These are phyloP conservation scores for Lophius americanus DNA, from an alignment of 2,797 vertebrate genomes.

Conservation along the genomic window DNA sequence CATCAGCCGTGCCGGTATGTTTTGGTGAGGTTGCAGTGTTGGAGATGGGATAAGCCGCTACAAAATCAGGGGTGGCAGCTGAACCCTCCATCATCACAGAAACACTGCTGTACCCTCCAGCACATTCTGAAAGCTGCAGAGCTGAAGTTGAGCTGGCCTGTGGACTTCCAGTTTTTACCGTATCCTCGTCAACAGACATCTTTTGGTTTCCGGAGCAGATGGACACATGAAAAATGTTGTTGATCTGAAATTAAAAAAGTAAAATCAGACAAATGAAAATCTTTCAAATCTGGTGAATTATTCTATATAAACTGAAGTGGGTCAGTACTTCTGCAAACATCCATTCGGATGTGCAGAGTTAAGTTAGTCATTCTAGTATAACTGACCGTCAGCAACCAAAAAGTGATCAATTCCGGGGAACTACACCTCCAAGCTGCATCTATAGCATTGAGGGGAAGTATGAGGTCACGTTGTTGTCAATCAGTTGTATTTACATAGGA, in stretches of 20 bases:
- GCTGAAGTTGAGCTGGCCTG: conserved; percentile 66
- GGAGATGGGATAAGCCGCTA: conserved; percentile 60
- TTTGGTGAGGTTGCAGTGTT: conserved; percentile 61
- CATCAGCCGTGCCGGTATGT: conserved; percentile 45
- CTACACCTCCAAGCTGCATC: neutral
- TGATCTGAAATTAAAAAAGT: conserved; percentile 59
- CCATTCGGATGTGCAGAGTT: neutral
- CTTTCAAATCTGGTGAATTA: neutral
- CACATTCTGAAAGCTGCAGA: conserved; percentile 70
- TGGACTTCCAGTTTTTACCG: conserved; percentile 78
- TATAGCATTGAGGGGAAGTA: neutral
- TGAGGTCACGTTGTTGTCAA: neutral
- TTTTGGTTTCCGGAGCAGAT: conserved; percentile 61
- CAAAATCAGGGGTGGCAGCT: conserved; percentile 53
- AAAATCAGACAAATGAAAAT: conserved; percentile 9
- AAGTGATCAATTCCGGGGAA: neutral
- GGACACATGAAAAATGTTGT: conserved; percentile 49
- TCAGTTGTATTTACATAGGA: conserved; percentile 11
- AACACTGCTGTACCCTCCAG: conserved; percentile 64
- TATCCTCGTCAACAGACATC: conserved; percentile 89
- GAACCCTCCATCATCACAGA: conserved; percentile 62
- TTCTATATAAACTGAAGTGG: neutral
- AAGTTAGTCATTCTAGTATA: neutral
- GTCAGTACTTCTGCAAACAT: neutral
- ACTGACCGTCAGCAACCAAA: neutral